A percentile compares a stretch with the other conserved stretches of the same genome.
Conservation (phyloP, 2,797 vertebrate genomes). For the Phaenicophaeus curvirostris region DNA sequence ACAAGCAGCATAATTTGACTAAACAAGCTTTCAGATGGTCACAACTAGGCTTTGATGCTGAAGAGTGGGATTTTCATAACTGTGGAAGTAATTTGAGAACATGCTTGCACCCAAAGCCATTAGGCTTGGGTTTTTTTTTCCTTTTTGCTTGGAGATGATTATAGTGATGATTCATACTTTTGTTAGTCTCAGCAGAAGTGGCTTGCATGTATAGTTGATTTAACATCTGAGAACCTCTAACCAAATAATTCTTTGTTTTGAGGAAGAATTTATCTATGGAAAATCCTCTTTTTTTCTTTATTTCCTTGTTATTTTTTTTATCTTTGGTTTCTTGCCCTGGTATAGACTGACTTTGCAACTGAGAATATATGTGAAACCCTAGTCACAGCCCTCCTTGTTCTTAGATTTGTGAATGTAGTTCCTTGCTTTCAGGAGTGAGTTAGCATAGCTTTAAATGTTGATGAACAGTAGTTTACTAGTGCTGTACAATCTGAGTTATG, state of each 20-base stretch:
- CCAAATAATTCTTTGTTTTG: not conserved
- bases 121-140: not conserved
- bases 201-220: not conserved
- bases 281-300: not conserved
- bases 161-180: constrained; percentile 31
- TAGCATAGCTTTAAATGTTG: not conserved
- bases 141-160: not conserved
- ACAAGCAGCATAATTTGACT: constrained; percentile 30
- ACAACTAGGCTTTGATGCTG: constrained; percentile 25
- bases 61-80: constrained; percentile 45
- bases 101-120: constrained; percentile 28
- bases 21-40: constrained; percentile 41
- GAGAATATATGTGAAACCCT: not conserved
- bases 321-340: not conserved
- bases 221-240: constrained; percentile 12
- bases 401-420: not conserved
- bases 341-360: not conserved
- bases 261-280: not conserved
- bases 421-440: not conserved
- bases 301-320: not conserved
- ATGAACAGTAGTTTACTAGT: not conserved
- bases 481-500: not conserved
- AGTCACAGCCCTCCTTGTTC: not conserved
- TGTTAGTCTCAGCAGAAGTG: constrained; percentile 3
- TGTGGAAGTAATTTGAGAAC: constrained; percentile 28